phyloP scores from a whole-genome alignment of 2,797 vertebrate genomes.

The Enteromius fasciolatus region DNA sequence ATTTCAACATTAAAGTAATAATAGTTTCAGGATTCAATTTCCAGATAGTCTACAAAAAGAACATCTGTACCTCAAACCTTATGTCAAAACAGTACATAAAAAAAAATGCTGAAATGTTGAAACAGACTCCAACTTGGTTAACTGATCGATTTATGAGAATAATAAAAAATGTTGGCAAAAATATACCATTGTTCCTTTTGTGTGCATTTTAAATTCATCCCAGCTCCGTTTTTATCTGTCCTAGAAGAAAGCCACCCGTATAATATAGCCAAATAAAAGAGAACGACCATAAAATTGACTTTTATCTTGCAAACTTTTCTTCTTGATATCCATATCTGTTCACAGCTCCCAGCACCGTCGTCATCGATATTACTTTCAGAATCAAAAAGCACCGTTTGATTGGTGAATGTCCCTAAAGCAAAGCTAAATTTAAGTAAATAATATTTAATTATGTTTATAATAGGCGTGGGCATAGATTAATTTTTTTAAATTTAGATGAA shows the following conservation, averaged over 20 bases:
- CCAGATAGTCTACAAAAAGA: not conserved
- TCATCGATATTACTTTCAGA: not conserved
- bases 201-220: not conserved
- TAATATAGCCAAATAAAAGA: not conserved
- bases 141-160: not conserved
- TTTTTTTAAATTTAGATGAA: too few relatives aligned
- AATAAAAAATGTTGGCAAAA: not conserved
- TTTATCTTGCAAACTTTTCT: not conserved
- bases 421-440: not conserved
- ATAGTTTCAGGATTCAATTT: not conserved
- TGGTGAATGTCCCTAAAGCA: not conserved
- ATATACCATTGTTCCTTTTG: not conserved
- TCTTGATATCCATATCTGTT: not conserved
- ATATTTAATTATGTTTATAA: not conserved
- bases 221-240: not conserved
- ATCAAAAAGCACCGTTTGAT: not conserved
- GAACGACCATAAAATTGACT: not conserved
- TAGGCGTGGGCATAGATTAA: too few relatives aligned
- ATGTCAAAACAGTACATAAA: not conserved
- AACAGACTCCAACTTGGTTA: not conserved
- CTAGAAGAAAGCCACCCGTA: not conserved
- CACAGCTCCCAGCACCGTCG: not conserved
- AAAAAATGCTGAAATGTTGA: not conserved
- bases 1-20: not conserved
- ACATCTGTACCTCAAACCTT: not conserved